phyloP scores from a whole-genome alignment of 2,113 vertebrate genomes.

The Alligator sinensis region DNA sequence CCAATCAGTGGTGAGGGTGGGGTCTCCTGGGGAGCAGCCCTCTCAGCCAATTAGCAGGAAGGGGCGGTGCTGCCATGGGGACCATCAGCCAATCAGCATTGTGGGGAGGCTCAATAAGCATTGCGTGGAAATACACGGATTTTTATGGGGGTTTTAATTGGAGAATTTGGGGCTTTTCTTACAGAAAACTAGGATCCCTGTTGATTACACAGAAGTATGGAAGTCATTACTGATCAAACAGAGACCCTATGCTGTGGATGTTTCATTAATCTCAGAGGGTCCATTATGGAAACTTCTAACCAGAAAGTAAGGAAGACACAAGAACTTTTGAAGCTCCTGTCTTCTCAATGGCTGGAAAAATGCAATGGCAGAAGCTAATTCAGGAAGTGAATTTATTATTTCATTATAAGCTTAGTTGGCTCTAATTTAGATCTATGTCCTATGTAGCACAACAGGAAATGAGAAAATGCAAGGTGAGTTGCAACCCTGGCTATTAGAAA shows the following conservation, averaged over 20 bases:
- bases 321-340: neutral
- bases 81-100: too few relatives aligned
- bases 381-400: neutral
- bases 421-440: neutral
- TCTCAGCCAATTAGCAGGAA: too few relatives aligned
- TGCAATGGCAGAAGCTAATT: neutral
- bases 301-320: neutral
- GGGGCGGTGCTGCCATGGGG: too few relatives aligned
- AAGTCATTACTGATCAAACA: neutral
- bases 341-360: neutral
- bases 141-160: too few relatives aligned
- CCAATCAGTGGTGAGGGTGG: too few relatives aligned
- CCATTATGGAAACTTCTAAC: neutral
- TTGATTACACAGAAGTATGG: too few relatives aligned
- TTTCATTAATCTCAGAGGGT: neutral
- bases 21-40: too few relatives aligned
- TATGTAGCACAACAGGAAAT: neutral
- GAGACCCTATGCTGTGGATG: neutral
- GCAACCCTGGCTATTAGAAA: neutral
- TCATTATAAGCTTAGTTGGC: neutral
- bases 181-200: too few relatives aligned
- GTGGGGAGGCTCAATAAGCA: too few relatives aligned
- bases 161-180: too few relatives aligned
- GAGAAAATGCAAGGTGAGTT: too few relatives aligned
- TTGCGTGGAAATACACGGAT: too few relatives aligned